Evolutionary conservation across 2,113 vertebrate species (phyloP).

Genomic region (Thamnaconus septentrionalis): DNA sequence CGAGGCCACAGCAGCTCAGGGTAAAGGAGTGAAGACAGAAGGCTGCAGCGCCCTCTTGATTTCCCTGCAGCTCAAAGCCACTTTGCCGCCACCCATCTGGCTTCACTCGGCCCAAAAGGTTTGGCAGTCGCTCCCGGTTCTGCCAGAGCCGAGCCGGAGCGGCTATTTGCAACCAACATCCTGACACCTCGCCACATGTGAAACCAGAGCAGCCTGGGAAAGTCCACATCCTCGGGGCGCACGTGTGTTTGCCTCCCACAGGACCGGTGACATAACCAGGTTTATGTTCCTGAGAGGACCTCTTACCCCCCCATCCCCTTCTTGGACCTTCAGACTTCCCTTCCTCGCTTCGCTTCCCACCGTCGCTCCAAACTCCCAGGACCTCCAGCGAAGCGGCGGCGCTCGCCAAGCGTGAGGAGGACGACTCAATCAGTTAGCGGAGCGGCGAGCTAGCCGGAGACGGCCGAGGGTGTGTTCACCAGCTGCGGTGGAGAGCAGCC

Average conservation of each 20-base stretch:
- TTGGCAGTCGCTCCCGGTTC: too few relatives aligned
- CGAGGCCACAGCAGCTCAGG: too few relatives aligned
- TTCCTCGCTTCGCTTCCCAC: too few relatives aligned
- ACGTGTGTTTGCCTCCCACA: slow-evolving; percentile 21
- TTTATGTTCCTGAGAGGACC: slow-evolving; percentile 26
- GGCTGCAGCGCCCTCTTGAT: too few relatives aligned
- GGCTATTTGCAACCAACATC: slow-evolving; percentile 55
- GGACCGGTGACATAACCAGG: slow-evolving; percentile 14
- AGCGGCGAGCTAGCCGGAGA: background rate
- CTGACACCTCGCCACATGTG: slow-evolving; percentile 45
- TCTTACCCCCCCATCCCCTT: background rate
- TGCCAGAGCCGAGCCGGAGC: slow-evolving; percentile 43
- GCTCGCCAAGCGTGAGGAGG: slow-evolving; percentile 30
- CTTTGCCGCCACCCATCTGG: too few relatives aligned
- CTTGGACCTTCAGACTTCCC: too few relatives aligned
- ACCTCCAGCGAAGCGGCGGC: slow-evolving; percentile 53
- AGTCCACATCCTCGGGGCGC: background rate
- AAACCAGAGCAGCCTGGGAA: slow-evolving; percentile 62
- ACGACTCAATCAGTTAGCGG: slow-evolving; percentile 61
- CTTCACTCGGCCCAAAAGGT: too few relatives aligned
- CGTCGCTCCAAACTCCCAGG: too few relatives aligned
- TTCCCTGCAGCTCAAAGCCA: too few relatives aligned
- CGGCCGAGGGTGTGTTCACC: slow-evolving; percentile 29
- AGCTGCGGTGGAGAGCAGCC: slow-evolving; percentile 46
- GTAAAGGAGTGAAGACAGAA: too few relatives aligned